Evolutionary conservation across 2,113 vertebrate genomes (phyloP).

Genomic region (Aphelocoma coerulescens): DNA sequence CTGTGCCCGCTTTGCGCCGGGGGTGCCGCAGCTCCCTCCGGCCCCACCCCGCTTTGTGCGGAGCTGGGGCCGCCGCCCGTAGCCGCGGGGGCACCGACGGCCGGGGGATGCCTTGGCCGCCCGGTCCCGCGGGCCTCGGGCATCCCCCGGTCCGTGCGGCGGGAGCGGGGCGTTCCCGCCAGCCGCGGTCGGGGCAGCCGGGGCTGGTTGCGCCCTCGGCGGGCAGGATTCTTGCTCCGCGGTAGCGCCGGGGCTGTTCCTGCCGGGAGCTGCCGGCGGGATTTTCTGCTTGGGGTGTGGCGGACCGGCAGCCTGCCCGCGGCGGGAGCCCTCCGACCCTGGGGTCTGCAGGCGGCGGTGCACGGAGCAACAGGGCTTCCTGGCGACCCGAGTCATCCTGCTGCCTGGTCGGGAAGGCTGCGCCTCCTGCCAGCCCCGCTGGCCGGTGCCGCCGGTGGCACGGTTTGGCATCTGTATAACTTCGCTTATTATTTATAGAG

Average conservation of each 20-base stretch:
- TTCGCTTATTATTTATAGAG: background rate
- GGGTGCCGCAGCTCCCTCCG: background rate
- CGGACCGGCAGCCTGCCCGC: background rate
- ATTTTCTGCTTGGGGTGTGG: background rate
- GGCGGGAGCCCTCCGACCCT: background rate
- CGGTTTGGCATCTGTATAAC: background rate
- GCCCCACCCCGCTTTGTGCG: constrained; percentile 12
- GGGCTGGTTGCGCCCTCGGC: background rate
- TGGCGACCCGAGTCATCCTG: background rate
- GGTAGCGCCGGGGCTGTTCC: background rate
- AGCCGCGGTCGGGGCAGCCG: background rate
- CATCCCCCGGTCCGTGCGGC: background rate
- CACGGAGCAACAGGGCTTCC: background rate
- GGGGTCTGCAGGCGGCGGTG: background rate
- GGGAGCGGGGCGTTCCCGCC: background rate
- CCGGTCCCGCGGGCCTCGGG: background rate
- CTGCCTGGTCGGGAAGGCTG: background rate
- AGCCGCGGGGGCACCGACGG: background rate
- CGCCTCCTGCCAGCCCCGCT: background rate
- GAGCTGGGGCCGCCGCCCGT: background rate
- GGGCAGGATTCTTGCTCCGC: background rate
- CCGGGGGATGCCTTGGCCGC: background rate
- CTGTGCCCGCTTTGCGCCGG: background rate
- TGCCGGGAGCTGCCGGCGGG: background rate
- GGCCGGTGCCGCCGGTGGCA: background rate